phyloP scores from a whole-genome alignment of 2,113 vertebrate species.

The Pseudorasbora parva region DNA sequence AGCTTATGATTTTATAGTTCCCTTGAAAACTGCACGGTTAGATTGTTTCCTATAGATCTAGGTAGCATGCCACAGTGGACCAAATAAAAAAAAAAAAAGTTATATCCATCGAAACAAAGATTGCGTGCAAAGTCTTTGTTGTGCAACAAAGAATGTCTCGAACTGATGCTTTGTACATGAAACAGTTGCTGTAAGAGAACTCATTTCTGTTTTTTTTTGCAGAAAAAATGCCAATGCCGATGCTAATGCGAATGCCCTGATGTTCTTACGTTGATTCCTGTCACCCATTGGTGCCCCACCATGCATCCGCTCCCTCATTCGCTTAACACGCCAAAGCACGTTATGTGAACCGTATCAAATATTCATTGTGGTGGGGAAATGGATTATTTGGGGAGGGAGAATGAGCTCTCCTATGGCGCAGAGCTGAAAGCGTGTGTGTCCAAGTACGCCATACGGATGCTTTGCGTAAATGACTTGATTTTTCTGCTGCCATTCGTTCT shows the following conservation, averaged over 20 bases:
- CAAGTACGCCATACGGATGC: conserved; percentile 57
- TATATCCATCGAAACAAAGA: background rate
- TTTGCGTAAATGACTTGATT: conserved; percentile 56
- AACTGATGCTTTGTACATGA: background rate
- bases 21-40: conserved; percentile 6
- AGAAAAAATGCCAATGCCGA: background rate
- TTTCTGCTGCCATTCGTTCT: conserved; percentile 52
- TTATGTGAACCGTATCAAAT: conserved; percentile 72
- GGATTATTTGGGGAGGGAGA: conserved; percentile 74
- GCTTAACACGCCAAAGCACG: conserved; percentile 19
- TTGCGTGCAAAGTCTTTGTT: background rate
- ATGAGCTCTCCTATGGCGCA: conserved; percentile 75
- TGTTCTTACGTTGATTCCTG: background rate
- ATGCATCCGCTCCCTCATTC: conserved; percentile 2
- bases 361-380: conserved; percentile 76
- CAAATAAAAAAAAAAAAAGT: background rate
- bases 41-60: conserved; percentile 12
- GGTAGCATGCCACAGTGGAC: background rate
- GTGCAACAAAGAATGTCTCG: background rate
- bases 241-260: background rate
- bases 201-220: background rate
- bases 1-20: conserved; percentile 26
- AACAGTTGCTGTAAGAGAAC: background rate
- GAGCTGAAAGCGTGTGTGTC: conserved; percentile 68
- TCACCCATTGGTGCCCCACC: conserved; percentile 25